These are phyloP conservation scores for Pelodytes ibericus DNA, from an alignment of 2,797 vertebrate species.

Conservation along the genomic window DNA sequence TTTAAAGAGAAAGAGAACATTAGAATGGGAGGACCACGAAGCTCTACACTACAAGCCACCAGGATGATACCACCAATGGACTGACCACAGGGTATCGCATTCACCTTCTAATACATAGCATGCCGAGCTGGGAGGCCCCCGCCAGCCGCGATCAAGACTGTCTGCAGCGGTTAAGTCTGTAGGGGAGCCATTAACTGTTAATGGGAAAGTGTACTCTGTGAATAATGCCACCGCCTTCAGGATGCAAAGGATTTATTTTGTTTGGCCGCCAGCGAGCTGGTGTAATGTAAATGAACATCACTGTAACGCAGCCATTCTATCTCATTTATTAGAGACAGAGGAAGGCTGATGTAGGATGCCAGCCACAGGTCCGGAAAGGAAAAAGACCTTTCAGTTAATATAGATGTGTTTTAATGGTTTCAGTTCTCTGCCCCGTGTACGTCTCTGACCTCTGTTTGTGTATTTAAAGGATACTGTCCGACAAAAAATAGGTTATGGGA, in stretches of 20 bases:
- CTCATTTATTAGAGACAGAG: neutral
- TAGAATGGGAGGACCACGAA: neutral
- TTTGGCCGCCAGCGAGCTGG: neutral
- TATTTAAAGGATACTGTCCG: too few species aligned
- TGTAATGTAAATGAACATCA: neutral
- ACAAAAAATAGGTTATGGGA: too few species aligned
- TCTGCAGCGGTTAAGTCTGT: slow-evolving; percentile 1
- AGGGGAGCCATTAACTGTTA: slow-evolving; percentile 17
- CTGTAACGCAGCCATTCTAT: neutral
- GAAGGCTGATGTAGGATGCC: neutral
- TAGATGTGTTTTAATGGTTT: too few species aligned
- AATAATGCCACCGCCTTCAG: neutral
- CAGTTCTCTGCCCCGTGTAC: too few species aligned
- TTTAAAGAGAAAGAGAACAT: neutral
- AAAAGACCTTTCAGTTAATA: neutral
- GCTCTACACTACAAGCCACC: neutral
- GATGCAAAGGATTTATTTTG: neutral
- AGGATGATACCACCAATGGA: neutral
- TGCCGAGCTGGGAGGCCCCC: neutral
- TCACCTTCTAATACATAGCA: neutral
- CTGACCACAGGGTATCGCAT: neutral
- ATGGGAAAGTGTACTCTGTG: neutral
- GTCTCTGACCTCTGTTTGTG: too few species aligned
- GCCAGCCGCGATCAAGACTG: neutral
- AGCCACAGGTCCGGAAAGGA: neutral